Evolutionary conservation across 2,888 invertebrate species (phyloP).

Genomic region (Drosophila rubida): DNA sequence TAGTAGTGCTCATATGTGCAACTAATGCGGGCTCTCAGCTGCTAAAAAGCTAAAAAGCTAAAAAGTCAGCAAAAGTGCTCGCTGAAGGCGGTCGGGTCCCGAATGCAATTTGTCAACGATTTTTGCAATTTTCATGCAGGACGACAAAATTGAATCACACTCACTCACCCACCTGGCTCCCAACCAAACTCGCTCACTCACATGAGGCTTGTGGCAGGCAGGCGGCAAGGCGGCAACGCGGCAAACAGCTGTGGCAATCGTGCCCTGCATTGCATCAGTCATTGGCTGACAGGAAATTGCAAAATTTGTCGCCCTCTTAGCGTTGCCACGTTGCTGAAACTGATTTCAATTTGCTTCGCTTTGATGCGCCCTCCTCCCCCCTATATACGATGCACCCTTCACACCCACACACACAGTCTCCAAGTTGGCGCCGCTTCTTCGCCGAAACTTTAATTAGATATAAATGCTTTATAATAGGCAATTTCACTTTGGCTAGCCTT

Average conservation of each 20-base stretch:
- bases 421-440: conserved; percentile 5
- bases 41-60: conserved; percentile 31
- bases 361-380: conserved; percentile 5
- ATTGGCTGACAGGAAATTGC: conserved; percentile 66
- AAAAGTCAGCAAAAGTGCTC: conserved; percentile 49
- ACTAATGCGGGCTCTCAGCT: conserved; percentile 50
- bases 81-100: conserved; percentile 20
- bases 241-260: conserved; percentile 22
- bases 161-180: conserved; percentile 18
- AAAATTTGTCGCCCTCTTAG: conserved; percentile 49
- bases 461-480: conserved; percentile 52
- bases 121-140: conserved; percentile 68
- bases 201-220: not conserved
- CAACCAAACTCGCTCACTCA: conserved; percentile 10
- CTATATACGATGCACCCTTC: not conserved
- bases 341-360: conserved; percentile 46
- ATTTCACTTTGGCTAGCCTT: conserved; percentile 45
- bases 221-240: no score
- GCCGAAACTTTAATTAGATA: conserved; percentile 41
- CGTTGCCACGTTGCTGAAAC: conserved; percentile 22
- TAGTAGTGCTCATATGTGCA: not conserved
- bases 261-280: conserved; percentile 62
- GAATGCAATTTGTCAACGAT: conserved; percentile 78
- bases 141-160: conserved; percentile 64
- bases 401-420: not conserved